Evolutionary conservation across 2,113 vertebrate genomes (phyloP).

Genomic region (Pelusios castaneus): DNA sequence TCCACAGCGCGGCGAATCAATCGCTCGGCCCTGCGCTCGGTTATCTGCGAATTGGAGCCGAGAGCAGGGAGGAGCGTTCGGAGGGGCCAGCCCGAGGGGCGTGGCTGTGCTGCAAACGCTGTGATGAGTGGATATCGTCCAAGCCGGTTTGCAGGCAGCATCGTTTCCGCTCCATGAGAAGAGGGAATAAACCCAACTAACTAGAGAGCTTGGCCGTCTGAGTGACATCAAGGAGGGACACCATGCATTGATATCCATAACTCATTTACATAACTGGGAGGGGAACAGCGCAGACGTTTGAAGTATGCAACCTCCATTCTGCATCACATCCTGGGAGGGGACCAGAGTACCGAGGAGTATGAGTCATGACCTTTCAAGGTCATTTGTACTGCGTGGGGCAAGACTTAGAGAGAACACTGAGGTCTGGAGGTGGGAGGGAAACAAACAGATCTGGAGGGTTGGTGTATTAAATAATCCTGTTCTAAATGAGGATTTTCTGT

Average conservation of each 20-base stretch:
- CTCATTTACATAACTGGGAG: not conserved
- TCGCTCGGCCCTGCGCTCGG: not conserved
- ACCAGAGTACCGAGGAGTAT: not conserved
- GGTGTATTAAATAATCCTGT: not conserved
- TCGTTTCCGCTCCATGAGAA: not conserved
- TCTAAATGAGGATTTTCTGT: not conserved
- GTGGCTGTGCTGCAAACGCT: not conserved
- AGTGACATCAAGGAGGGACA: not conserved
- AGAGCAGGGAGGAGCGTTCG: not conserved
- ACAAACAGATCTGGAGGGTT: not conserved
- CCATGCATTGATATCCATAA: not conserved
- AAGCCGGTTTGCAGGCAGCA: not conserved
- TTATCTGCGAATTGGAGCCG: not conserved
- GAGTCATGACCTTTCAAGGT: constrained; percentile 66
- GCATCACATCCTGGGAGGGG: not conserved
- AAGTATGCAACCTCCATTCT: not conserved
- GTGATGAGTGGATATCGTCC: not conserved
- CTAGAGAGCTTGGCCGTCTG: not conserved
- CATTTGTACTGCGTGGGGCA: constrained; percentile 3
- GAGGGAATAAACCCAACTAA: accelerated
- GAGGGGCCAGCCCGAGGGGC: not conserved
- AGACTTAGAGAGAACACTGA: not conserved
- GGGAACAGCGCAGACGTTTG: not conserved
- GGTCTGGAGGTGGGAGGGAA: not conserved
- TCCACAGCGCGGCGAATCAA: not conserved